phyloP scores from a whole-genome alignment of 2,113 vertebrate genomes.

The Hypocryptadius cinnamomeus region DNA sequence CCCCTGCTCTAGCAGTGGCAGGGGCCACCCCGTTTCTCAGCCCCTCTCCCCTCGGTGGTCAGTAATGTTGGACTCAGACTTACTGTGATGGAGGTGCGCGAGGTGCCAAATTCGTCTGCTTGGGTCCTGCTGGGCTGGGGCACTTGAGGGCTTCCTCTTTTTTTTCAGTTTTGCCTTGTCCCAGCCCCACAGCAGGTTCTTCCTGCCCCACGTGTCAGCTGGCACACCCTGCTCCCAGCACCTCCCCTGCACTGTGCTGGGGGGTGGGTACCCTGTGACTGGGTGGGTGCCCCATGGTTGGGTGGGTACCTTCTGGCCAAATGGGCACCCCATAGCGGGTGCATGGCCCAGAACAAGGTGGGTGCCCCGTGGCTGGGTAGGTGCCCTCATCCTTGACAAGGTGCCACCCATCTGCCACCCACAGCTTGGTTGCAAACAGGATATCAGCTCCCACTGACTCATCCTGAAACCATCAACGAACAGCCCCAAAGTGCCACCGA shows the following conservation, averaged over 20 bases:
- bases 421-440: neutral
- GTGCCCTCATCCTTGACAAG: neutral
- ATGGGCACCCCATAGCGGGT: neutral
- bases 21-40: neutral
- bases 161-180: neutral
- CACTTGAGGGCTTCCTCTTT: constrained; percentile 4
- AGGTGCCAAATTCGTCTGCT: neutral
- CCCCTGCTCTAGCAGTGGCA: neutral
- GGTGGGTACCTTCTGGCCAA: neutral
- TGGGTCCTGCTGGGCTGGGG: neutral
- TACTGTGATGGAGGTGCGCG: neutral
- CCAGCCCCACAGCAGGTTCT: neutral
- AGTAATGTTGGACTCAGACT: neutral
- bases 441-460: constrained; percentile 28
- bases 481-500: neutral
- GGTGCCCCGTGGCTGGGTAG: neutral
- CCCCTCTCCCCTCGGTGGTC: accelerated
- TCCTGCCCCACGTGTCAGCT: neutral
- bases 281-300: neutral
- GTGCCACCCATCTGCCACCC: neutral
- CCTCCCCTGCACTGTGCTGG: neutral
- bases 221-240: neutral
- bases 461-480: neutral
- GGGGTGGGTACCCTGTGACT: neutral
- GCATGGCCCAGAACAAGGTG: neutral